phyloP scores from a whole-genome alignment of 2,888 invertebrate species.

The Strigamia crassipes region DNA sequence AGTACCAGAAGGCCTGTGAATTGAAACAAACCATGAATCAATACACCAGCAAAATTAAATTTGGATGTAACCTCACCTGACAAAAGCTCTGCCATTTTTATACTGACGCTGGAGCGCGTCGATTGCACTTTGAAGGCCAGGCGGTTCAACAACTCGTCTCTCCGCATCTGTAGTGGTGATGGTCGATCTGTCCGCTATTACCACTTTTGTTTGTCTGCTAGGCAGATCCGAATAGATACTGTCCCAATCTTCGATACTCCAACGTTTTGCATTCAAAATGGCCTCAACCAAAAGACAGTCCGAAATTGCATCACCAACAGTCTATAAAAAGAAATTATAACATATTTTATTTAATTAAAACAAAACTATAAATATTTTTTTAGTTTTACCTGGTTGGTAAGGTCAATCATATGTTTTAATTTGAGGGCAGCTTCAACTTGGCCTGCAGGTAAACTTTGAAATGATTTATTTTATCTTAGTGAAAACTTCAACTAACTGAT shows the following conservation, averaged over 20 bases:
- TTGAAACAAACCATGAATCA: background rate
- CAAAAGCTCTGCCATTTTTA: conserved; percentile 80
- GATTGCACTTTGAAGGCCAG: conserved; percentile 80
- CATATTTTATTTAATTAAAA: background rate
- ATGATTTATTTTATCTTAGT: conserved; percentile 29
- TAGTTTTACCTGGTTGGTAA: conserved; percentile 77
- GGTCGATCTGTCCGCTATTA: conserved; percentile 83
- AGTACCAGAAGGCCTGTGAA: conserved; percentile 85
- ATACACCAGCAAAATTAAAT: background rate
- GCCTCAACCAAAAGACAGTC: conserved; percentile 93
- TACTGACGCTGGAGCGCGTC: conserved; percentile 72
- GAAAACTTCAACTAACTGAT: background rate
- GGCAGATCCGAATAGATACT: conserved; percentile 82
- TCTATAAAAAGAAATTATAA: conserved; percentile 55
- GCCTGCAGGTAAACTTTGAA: conserved; percentile 51
- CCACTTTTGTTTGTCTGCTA: conserved; percentile 84
- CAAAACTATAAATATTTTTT: background rate
- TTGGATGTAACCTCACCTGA: conserved; percentile 65
- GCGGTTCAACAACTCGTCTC: conserved; percentile 76
- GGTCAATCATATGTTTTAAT: conserved; percentile 73
- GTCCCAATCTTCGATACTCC: conserved; percentile 80
- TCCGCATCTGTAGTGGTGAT: conserved; percentile 89
- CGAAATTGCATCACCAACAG: conserved; percentile 95
- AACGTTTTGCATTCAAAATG: conserved; percentile 79
- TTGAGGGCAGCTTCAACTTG: conserved; percentile 66